Conservation (phyloP, 2,888 invertebrate species). For the Lysandra coridon region DNA sequence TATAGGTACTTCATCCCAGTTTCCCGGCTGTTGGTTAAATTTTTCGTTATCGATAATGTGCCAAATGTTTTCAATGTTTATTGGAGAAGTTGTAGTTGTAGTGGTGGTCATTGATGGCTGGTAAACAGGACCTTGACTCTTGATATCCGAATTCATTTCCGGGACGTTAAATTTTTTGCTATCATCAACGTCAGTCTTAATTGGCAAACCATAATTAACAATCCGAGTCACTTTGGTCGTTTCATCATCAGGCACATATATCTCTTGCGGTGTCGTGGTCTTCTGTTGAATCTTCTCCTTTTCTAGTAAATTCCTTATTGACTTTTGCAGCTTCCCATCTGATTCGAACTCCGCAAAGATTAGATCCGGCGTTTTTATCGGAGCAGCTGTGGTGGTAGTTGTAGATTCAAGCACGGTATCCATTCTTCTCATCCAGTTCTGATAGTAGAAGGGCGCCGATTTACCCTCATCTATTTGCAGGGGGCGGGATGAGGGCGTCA, state of each 20-base stretch:
- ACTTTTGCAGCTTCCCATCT: constrained; percentile 58
- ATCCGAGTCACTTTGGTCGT: constrained; percentile 44
- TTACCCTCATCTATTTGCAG: constrained; percentile 54
- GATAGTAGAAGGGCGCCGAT: constrained; percentile 69
- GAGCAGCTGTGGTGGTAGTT: constrained; percentile 47
- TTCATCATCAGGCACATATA: constrained; percentile 63
- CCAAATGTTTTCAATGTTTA: constrained; percentile 69
- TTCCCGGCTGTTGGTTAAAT: constrained; percentile 54
- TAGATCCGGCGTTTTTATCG: constrained; percentile 64
- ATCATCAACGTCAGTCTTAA: constrained; percentile 41
- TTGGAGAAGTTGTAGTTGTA: constrained; percentile 53
- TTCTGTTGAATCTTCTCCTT: constrained; percentile 56
- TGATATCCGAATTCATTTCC: constrained; percentile 54
- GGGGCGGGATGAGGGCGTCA: constrained; percentile 63
- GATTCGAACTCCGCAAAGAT: constrained; percentile 75
- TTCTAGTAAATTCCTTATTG: constrained; percentile 66
- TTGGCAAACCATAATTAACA: constrained; percentile 49
- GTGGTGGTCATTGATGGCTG: constrained; percentile 48
- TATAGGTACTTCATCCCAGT: constrained; percentile 63
- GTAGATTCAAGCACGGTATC: constrained; percentile 54
- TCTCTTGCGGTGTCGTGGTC: constrained; percentile 54
- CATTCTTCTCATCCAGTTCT: constrained; percentile 71
- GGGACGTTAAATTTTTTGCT: constrained; percentile 42
- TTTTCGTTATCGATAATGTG: constrained; percentile 72
- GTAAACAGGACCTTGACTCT: constrained; percentile 50